These are phyloP conservation scores for Archilochus colubris DNA, from an alignment of 2,113 vertebrate genomes.

Conservation along the genomic window DNA sequence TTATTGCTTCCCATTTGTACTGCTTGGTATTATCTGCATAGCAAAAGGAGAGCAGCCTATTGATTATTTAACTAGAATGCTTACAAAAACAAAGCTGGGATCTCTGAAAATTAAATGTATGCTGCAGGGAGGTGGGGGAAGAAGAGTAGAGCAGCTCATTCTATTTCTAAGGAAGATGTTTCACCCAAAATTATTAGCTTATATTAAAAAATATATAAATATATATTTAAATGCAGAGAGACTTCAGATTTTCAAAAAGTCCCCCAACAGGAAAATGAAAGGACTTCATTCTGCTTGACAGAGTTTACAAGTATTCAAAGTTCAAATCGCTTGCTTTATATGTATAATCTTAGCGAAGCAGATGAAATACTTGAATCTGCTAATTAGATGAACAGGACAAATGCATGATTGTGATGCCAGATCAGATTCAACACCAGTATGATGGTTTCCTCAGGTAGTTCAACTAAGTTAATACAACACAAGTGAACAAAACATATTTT, in stretches of 20 bases:
- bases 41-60: conserved; percentile 52
- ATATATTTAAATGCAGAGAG: conserved; percentile 41
- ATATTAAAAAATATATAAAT: background rate
- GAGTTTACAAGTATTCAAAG: conserved; percentile 60
- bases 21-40: conserved; percentile 26
- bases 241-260: conserved; percentile 11
- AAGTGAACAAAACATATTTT: background rate
- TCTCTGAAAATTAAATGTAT: conserved; percentile 54
- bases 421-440: background rate
- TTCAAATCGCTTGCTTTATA: conserved; percentile 28
- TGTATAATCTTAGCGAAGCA: background rate
- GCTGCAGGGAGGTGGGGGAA: background rate
- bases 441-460: conserved; percentile 39
- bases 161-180: conserved; percentile 43
- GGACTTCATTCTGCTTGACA: conserved; percentile 64
- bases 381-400: background rate
- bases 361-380: background rate
- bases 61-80: conserved; percentile 74
- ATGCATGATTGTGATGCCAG: background rate
- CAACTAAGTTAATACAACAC: conserved; percentile 1
- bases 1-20: conserved; percentile 36
- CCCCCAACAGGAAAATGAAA: conserved; percentile 56
- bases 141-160: background rate
- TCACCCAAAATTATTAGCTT: conserved; percentile 52
- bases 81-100: conserved; percentile 61